Evolutionary conservation across 1,140 invertebrate species (phyloP).

Genomic region (Lerema accius): DNA sequence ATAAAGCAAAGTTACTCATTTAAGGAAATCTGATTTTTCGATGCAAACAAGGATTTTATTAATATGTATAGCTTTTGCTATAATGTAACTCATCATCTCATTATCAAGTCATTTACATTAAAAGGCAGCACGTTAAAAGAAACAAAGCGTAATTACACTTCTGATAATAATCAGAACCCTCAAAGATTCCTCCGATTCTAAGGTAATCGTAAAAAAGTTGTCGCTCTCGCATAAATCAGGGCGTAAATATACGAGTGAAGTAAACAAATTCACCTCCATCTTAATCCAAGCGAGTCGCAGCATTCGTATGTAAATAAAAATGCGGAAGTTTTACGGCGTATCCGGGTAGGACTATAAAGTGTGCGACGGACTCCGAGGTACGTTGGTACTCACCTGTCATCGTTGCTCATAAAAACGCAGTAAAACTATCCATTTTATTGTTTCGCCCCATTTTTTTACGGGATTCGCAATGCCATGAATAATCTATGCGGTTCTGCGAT

Average conservation of each 20-base stretch:
- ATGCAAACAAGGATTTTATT: no score
- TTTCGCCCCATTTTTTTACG: slow-evolving; percentile 53
- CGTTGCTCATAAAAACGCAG: slow-evolving; percentile 53
- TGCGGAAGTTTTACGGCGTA: slow-evolving; percentile 20
- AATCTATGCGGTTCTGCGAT: slow-evolving; percentile 42
- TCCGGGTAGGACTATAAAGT: slow-evolving; percentile 14
- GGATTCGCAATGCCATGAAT: slow-evolving; percentile 51
- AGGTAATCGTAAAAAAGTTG: no score
- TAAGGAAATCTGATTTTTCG: no score
- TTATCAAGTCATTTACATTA: no score
- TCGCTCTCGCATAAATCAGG: no score
- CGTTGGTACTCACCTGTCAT: slow-evolving; percentile 54
- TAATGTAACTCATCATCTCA: no score
- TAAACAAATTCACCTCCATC: slow-evolving; percentile 20
- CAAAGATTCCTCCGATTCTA: no score
- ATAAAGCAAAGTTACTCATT: no score
- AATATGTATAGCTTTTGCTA: no score
- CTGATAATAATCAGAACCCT: no score
- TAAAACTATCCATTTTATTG: slow-evolving; percentile 70
- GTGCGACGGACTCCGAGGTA: slow-evolving; percentile 9
- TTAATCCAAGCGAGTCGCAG: slow-evolving; percentile 15
- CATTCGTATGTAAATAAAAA: slow-evolving; percentile 24
- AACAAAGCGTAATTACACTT: no score
- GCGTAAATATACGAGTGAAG: background rate
- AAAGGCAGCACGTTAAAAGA: no score